Conservation (phyloP, 1,140 invertebrate species). For the Habropoda laboriosa region DNA sequence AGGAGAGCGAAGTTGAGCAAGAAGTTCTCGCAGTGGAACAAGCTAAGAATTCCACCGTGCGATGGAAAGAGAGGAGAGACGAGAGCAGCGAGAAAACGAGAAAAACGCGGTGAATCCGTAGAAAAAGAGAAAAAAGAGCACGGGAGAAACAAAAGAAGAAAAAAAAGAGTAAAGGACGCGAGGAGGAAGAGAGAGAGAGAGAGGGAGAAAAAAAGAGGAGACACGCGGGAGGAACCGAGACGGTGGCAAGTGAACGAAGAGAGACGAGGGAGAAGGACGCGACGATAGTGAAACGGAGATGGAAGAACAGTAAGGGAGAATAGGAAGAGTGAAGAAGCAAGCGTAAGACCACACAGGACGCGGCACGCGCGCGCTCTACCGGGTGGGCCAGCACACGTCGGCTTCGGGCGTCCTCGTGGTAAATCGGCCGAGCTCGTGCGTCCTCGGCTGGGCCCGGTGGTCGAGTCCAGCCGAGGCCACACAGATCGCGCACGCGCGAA, state of each 20-base stretch:
- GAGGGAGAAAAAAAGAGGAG: background rate
- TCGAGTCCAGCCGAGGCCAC: conserved; percentile 76
- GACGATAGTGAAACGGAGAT: conserved; percentile 26
- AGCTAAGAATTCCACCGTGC: conserved; percentile 4
- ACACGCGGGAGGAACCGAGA: background rate
- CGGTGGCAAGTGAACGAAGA: background rate
- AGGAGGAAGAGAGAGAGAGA: background rate
- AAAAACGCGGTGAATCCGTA: conserved; percentile 28
- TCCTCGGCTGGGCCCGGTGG: conserved; percentile 71
- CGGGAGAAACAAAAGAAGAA: background rate
- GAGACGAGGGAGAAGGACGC: conserved; percentile 6
- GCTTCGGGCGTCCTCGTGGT: conserved; percentile 70
- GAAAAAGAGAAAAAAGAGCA: conserved; percentile 8
- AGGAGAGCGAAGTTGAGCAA: conserved; percentile 31
- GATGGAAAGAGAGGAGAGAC: conserved; percentile 32
- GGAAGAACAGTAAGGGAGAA: conserved; percentile 41
- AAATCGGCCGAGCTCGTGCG: conserved; percentile 69
- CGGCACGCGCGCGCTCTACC: conserved; percentile 83
- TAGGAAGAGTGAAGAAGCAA: conserved; percentile 50
- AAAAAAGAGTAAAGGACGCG: too few relatives aligned
- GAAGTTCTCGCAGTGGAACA: conserved; percentile 20
- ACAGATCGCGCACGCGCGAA: conserved; percentile 81
- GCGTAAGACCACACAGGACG: conserved; percentile 80
- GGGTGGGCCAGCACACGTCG: conserved; percentile 79
- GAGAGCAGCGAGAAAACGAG: conserved; percentile 51